A percentile compares a stretch with the other conserved stretches of the same genome.
phyloP scores from a whole-genome alignment of 2,797 vertebrate genomes.

The Propithecus deckenii region DNA sequence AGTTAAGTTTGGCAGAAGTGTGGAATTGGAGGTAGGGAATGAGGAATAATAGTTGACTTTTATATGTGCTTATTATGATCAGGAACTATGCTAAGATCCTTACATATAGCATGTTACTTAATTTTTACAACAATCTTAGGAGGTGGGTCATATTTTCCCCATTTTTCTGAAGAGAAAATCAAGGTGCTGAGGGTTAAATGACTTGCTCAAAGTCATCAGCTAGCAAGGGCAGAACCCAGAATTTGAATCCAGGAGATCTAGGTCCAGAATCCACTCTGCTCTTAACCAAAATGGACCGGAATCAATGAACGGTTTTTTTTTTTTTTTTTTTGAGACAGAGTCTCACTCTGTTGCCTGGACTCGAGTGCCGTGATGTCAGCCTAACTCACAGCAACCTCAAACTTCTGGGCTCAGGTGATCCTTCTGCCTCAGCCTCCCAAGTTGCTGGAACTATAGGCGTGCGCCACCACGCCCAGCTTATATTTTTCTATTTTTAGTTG shows the following conservation, averaged over 20 bases:
- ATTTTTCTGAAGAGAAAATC: conserved; percentile 8
- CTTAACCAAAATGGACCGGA: background rate
- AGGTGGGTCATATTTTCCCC: background rate
- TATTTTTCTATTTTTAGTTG: no score
- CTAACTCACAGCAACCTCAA: no score
- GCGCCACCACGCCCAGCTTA: no score
- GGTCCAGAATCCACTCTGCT: background rate
- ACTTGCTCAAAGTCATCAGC: background rate
- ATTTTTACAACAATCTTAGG: background rate
- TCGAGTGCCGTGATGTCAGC: no score
- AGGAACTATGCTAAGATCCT: background rate
- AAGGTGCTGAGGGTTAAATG: background rate
- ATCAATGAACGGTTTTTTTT: background rate
- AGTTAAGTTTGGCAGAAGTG: background rate
- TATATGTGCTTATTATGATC: background rate
- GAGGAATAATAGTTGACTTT: background rate
- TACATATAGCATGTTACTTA: background rate
- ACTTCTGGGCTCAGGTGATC: no score
- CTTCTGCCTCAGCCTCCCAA: no score
- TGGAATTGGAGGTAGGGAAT: background rate
- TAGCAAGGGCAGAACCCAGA: background rate
- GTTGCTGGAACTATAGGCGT: no score
- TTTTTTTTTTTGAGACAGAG: no score
- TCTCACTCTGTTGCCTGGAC: no score
- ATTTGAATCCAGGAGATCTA: conserved; percentile 1